Evolutionary conservation across 30 jellyfish, hydroid and myxozoan species (phyloP).

Genomic region (Chironex yamaguchii): DNA sequence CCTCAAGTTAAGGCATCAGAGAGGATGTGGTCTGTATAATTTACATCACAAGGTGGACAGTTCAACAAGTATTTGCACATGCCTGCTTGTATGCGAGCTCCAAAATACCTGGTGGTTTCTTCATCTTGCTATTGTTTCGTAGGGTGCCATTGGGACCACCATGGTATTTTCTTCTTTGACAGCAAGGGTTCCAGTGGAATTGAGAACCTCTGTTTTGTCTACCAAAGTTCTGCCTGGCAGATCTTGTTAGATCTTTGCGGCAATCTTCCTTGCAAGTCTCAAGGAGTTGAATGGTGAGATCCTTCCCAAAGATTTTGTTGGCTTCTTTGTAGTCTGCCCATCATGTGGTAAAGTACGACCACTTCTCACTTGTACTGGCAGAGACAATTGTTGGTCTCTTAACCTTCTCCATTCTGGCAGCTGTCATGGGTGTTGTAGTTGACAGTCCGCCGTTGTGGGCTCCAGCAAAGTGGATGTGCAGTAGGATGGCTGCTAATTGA

Average conservation of each 20-base stretch:
- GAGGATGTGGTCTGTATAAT: constrained; percentile 49
- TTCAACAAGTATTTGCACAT: constrained; percentile 33
- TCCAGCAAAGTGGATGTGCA: too few relatives aligned
- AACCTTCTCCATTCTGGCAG: constrained; percentile 46
- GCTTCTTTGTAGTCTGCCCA: constrained; percentile 55
- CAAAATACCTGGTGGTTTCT: constrained; percentile 37
- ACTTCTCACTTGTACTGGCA: constrained; percentile 47
- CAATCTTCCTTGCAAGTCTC: constrained; percentile 61
- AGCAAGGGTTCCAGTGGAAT: constrained; percentile 34
- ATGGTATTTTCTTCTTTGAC: constrained; percentile 34
- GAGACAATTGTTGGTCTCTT: constrained; percentile 41
- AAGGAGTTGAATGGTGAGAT: constrained; percentile 22
- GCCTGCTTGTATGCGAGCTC: constrained; percentile 73
- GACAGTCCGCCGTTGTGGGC: neutral
- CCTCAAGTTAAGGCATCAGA: constrained; percentile 35
- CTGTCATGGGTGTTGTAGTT: neutral
- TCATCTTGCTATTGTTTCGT: constrained; percentile 43
- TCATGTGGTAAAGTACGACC: constrained; percentile 61
- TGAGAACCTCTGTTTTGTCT: constrained; percentile 14
- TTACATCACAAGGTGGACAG: constrained; percentile 29
- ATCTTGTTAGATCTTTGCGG: constrained; percentile 55
- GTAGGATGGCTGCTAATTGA: too few relatives aligned
- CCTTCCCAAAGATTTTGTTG: constrained; percentile 32
- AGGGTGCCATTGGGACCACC: constrained; percentile 45
- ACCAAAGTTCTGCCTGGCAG: constrained; percentile 50